Evolutionary conservation across 1,140 invertebrate species (phyloP), one percentile per base, ranked within the genome.

Genomic region (Contarinia nasturtii): DNA sequence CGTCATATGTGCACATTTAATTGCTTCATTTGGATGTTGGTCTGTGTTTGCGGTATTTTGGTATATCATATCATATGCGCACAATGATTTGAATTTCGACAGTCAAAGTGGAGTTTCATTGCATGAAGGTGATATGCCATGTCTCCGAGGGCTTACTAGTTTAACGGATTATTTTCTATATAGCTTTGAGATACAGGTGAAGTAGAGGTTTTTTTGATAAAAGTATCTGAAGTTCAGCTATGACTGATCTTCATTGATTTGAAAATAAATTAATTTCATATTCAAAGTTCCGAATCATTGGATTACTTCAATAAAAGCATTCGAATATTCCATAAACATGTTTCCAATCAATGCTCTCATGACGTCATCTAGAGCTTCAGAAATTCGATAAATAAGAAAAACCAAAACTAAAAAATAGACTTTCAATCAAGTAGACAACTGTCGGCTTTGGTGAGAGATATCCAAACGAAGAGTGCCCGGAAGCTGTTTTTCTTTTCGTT

Each of bases 401-500:
- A n/a, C n/a, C n/a, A n/a, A n/a, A n/a, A n/a, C n/a, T n/a, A n/a
- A n/a, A n/a, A n/a, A n/a, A n/a, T n/a, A n/a, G n/a, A n/a, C n/a
- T n/a, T n/a, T n/a, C n/a, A n/a, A n/a, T n/a, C n/a, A n/a, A n/a
- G n/a, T n/a, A 66, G 66, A 69, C 70, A 51, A 71, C 80, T 1
- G 80, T 83, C 38, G 80, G 80, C 2, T 82, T 79, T 53, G 79
- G 79, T 2, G 69, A 69, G 12, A 68, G 86, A 44, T 82, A 76
- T 59, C 84, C 84, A 1, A 89, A 80, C 14, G 81, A 86, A 57
- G 76, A 88, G 54, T 92, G 88, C 59, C 79, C 83, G 0, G 80
- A 86, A 59, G 83, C 81, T 0, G 79, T 90, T 37, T 75, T 90
- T 42, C 69, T 89, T 1, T 68, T 77, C 53, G 68, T 73, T 11